Evolutionary conservation across 2,888 invertebrate genomes (phyloP).

Genomic region (Germaria angustata): DNA sequence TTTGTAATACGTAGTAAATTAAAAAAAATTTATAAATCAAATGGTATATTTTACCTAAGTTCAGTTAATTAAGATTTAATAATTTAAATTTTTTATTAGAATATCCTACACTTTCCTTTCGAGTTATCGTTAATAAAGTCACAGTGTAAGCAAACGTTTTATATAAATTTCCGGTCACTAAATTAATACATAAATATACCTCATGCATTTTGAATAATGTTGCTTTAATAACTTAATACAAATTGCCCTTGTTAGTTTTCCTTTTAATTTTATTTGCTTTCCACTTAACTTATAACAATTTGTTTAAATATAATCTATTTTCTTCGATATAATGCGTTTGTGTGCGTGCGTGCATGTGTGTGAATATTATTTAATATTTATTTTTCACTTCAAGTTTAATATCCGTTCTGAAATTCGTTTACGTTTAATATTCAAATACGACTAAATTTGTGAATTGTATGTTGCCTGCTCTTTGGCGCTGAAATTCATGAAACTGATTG

Average conservation of each 20-base stretch:
- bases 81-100: too few relatives aligned
- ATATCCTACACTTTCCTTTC: too few relatives aligned
- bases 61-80: too few relatives aligned
- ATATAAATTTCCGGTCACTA: neutral
- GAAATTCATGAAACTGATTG: neutral
- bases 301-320: neutral
- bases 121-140: neutral
- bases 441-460: slow-evolving; percentile 40
- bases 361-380: slow-evolving; percentile 2
- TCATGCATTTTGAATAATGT: too few relatives aligned
- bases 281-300: neutral
- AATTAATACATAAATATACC: too few relatives aligned
- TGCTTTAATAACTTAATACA: too few relatives aligned
- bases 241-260: neutral
- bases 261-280: neutral
- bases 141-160: neutral
- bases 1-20: too few relatives aligned
- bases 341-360: neutral
- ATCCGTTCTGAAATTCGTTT: slow-evolving; percentile 33
- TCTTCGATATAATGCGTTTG: neutral
- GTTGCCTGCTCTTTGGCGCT: slow-evolving; percentile 60
- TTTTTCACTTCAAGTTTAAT: neutral
- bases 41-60: too few relatives aligned
- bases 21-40: too few relatives aligned
- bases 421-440: slow-evolving; percentile 43